phyloP scores from a whole-genome alignment of 2,113 vertebrate genomes.

The Athene noctua region DNA sequence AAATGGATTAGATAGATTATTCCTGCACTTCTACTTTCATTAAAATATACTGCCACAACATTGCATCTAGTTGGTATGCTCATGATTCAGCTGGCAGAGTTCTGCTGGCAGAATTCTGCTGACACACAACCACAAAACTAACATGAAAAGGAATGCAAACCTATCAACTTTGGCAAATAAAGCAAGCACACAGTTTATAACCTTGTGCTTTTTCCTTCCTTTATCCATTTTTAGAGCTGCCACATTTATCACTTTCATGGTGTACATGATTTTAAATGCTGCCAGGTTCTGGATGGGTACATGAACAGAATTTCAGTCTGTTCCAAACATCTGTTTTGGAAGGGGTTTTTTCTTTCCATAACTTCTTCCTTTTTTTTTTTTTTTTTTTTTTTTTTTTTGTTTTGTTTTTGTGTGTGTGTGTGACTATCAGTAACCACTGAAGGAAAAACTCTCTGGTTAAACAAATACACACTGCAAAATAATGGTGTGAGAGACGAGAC shows the following conservation, averaged over 20 bases:
- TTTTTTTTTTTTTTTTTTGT: too few species aligned
- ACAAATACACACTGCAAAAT: not conserved
- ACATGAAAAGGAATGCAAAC: not conserved
- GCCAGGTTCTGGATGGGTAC: not conserved
- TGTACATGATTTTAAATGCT: not conserved
- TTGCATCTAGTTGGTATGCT: not conserved
- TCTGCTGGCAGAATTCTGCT: not conserved
- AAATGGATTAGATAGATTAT: not conserved
- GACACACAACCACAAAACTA: not conserved
- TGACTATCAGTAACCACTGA: not conserved
- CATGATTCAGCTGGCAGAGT: not conserved
- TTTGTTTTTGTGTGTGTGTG: too few species aligned
- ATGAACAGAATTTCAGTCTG: not conserved
- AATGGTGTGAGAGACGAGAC: not conserved
- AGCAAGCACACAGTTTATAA: not conserved
- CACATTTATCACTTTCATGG: not conserved
- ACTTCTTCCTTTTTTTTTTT: not conserved
- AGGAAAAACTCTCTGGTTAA: not conserved
- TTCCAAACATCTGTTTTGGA: not conserved
- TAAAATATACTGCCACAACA: not conserved
- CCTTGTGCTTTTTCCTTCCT: not conserved
- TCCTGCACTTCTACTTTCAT: not conserved
- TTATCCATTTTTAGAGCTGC: not conserved
- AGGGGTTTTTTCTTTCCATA: not conserved
- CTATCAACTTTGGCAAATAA: not conserved